Conservation (phyloP, 2,888 invertebrate genomes). For the Chrysolina oricalcia region DNA sequence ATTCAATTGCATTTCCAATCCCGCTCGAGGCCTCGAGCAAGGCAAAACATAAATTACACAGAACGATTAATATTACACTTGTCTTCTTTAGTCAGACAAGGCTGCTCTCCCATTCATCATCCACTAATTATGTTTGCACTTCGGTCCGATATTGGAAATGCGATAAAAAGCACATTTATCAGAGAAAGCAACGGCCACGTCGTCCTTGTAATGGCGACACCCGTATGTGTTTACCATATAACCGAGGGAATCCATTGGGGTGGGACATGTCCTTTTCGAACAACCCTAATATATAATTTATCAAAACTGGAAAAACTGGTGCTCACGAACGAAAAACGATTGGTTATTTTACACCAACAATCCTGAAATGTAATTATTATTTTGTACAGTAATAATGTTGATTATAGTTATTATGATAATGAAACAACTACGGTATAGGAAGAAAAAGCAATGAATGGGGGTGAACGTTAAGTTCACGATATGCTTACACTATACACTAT, state of each 20-base stretch:
- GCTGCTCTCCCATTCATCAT: conserved; percentile 2
- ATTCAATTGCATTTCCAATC: background rate
- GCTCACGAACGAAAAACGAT: no score
- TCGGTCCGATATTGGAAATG: conserved; percentile 1
- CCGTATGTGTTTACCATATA: background rate
- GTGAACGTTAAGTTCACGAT: no score
- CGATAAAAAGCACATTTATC: conserved; percentile 10
- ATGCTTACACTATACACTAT: no score
- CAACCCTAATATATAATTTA: no score
- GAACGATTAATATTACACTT: conserved; percentile 1
- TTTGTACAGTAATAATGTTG: no score
- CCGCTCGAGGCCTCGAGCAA: background rate
- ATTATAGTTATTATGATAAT: no score
- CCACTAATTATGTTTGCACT: conserved; percentile 7
- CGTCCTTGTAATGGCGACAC: background rate
- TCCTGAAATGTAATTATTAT: no score
- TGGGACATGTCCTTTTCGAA: no score
- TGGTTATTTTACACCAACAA: no score
- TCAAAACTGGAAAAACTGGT: no score
- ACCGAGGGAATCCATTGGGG: background rate
- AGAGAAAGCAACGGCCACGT: background rate
- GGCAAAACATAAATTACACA: background rate
- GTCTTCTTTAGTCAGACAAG: background rate
- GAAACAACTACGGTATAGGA: no score
- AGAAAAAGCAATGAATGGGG: no score